Evolutionary conservation across 2,797 vertebrate species (phyloP), one percentile per base, ranked within the genome.

Genomic region (Sebastes kiyomatsui): DNA sequence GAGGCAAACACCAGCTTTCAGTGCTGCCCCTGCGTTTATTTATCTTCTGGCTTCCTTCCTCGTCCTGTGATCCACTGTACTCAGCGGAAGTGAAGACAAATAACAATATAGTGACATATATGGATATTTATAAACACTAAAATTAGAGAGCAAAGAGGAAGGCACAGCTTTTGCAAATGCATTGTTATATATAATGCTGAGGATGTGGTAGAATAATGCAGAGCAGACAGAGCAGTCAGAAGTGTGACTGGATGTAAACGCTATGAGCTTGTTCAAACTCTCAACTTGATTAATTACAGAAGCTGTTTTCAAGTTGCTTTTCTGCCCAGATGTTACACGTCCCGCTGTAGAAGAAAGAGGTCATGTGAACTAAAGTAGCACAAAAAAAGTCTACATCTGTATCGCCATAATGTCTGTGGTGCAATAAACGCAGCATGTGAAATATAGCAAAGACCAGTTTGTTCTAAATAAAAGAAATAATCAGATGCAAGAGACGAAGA

Each of bases 41-140:
- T 83, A 76, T 78, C 77, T 54, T 69, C 64, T 62, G 28, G 4
- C 79, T 90, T 89, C 84, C 80, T 83, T 87, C 79, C 75, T 72
- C 13, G 1, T 38, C 55, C 64, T 72, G 56, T 77, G 69, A 84
- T 78, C 84, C 23, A 69, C 62, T 81, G 70, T 42, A 75, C 62
- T 69, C 79, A 61, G 76, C 1, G 56, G 79, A 86, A 87, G 77
- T 72, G 52, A 82, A 79, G 75, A 66, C 13, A 1, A 62, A 85
- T 67, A 80, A 82, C 80, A 81, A 75, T 69, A 75, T 65, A 79
- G 66, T 76, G 65, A 68, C 75, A 82, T 71, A 28, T 42, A 84
- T 67, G 64, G 55, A 46, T 85, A 89, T 82, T 88, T 84, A 85
- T 81, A 73, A 62, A 38, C n/a, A 8, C 42, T 32, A 14, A 80